These are phyloP conservation scores for Papio anubis DNA, from an alignment of 2,113 vertebrate species.

Conservation along the genomic window DNA sequence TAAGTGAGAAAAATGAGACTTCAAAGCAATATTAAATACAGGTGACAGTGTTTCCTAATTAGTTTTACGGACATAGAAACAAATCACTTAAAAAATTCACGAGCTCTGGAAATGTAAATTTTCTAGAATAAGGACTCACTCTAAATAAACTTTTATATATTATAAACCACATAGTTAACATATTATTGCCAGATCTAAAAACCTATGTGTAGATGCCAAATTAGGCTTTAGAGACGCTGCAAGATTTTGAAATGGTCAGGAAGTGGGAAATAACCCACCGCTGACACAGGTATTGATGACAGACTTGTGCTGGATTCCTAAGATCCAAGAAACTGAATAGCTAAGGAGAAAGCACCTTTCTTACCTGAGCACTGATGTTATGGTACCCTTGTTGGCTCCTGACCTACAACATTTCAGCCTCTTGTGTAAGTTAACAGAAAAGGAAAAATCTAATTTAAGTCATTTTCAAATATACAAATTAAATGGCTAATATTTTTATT, in stretches of 20 bases:
- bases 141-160: neutral
- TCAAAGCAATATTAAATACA: constrained; percentile 27
- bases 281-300: neutral
- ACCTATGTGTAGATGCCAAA: neutral
- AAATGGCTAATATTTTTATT: neutral
- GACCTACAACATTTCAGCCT: neutral
- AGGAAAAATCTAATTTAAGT: neutral
- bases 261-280: neutral
- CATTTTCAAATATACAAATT: neutral
- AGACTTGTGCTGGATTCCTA: neutral
- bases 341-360: neutral
- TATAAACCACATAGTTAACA: neutral
- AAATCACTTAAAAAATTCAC: constrained; percentile 43
- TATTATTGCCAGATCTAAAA: neutral
- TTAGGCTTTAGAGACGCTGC: neutral
- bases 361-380: neutral
- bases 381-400: neutral
- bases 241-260: neutral
- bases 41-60: neutral
- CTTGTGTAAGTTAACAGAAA: neutral
- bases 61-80: neutral
- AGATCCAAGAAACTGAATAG: neutral
- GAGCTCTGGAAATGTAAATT: neutral
- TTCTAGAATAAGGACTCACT: constrained; percentile 6
- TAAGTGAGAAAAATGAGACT: neutral